A percentile compares a stretch with the other conserved stretches of the same genome.
Conservation (phyloP, 1,140 invertebrate species). For the Myzus persicae region DNA sequence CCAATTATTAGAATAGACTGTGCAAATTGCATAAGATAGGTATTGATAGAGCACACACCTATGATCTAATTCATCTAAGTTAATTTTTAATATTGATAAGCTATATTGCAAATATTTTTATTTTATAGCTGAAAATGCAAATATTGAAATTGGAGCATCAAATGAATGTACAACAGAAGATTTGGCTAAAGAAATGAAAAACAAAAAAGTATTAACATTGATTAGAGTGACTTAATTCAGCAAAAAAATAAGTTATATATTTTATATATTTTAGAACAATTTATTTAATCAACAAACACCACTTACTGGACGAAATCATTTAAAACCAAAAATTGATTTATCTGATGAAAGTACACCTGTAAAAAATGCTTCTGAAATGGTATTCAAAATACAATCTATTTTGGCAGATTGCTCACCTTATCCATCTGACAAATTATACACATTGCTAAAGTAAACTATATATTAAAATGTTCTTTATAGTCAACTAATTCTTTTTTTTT, state of each 20-base stretch:
- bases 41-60: neutral
- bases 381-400: constrained; percentile 52
- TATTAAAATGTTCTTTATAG: neutral
- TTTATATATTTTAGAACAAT: constrained; percentile 37
- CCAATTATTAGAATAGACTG: no score
- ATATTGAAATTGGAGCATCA: constrained; percentile 44
- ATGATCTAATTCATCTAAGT: neutral
- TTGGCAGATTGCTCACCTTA: constrained; percentile 17
- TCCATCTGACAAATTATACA: constrained; percentile 35
- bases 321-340: constrained; percentile 50
- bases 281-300: constrained; percentile 51
- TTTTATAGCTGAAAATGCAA: constrained; percentile 40
- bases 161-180: constrained; percentile 54
- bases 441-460: constrained; percentile 41
- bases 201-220: constrained; percentile 45
- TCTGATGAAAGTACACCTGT: constrained; percentile 41
- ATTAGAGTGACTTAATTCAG: neutral
- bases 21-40: no score
- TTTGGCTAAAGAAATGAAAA: constrained; percentile 54
- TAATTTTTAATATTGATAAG: neutral
- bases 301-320: constrained; percentile 51
- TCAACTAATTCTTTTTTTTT: neutral
- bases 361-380: constrained; percentile 50
- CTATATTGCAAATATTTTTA: neutral
- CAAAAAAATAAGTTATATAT: neutral